A percentile compares a stretch with the other conserved stretches of the same genome.
Evolutionary conservation across 1,140 invertebrate species (phyloP).

Genomic region (Antheraea mylitta): DNA sequence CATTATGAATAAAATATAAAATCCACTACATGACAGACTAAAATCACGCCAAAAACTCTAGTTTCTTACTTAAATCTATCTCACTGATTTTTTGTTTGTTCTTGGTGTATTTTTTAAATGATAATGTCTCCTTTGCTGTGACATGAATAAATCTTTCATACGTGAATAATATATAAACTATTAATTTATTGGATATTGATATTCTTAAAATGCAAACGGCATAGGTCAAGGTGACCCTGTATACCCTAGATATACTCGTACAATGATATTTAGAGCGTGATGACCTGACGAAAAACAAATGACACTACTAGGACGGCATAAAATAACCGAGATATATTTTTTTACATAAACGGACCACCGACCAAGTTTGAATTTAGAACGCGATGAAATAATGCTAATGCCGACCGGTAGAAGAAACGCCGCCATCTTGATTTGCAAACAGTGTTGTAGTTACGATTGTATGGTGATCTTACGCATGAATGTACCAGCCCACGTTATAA

Average conservation of each 20-base stretch:
- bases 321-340: constrained; percentile 8
- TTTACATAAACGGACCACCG: constrained; percentile 20
- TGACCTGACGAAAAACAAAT: neutral
- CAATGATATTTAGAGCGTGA: neutral
- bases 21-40: too few species aligned
- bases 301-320: constrained; percentile 15
- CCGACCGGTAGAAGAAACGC: constrained; percentile 42
- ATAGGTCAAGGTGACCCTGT: neutral
- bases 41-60: too few species aligned
- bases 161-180: constrained; percentile 3
- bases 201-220: neutral
- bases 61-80: too few species aligned
- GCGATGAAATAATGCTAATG: constrained; percentile 53
- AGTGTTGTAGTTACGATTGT: constrained; percentile 61
- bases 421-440: constrained; percentile 68
- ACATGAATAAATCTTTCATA: neutral
- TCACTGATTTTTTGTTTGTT: too few species aligned
- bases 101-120: too few species aligned
- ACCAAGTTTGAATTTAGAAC: constrained; percentile 50
- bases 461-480: constrained; percentile 50
- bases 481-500: constrained; percentile 21
- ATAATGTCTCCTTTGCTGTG: neutral
- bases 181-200: neutral
- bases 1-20: too few species aligned
- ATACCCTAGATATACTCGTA: neutral